A percentile compares a stretch with the other conserved stretches of the same genome.
Conservation (phyloP, 2,888 invertebrate genomes). For the Alloscopus bannaensis region DNA sequence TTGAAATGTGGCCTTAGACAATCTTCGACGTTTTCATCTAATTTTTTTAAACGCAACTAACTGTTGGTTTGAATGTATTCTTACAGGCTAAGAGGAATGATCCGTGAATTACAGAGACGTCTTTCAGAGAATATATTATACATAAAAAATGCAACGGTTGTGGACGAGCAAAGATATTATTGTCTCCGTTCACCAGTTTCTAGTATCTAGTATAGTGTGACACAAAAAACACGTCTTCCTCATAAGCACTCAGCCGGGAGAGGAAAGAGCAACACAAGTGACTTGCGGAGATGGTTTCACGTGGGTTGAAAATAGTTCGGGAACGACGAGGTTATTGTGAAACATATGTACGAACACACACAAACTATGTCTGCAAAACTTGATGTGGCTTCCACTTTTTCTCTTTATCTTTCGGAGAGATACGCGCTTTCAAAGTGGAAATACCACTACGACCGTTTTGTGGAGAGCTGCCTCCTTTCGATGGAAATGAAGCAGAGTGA, state of each 20-base stretch:
- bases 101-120: slow-evolving; percentile 33
- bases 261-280: slow-evolving; percentile 31
- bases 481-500: slow-evolving; percentile 50
- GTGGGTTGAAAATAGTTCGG: slow-evolving; percentile 66
- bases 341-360: neutral
- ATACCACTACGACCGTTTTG: slow-evolving; percentile 17
- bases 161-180: neutral
- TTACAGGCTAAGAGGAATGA: slow-evolving; percentile 46
- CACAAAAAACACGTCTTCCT: slow-evolving; percentile 47
- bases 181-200: slow-evolving; percentile 24
- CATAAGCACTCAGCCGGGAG: slow-evolving; percentile 50
- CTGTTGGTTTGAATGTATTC: too few relatives aligned
- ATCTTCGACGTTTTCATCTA: too few relatives aligned
- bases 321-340: slow-evolving; percentile 50
- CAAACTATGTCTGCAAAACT: neutral
- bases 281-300: slow-evolving; percentile 57
- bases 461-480: slow-evolving; percentile 27
- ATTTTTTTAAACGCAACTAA: too few relatives aligned
- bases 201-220: slow-evolving; percentile 17
- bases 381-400: slow-evolving; percentile 22
- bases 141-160: slow-evolving; percentile 20
- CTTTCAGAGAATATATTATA: slow-evolving; percentile 21
- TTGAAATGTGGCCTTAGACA: too few relatives aligned
- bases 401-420: neutral
- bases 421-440: slow-evolving; percentile 6